Evolutionary conservation across 2,888 invertebrate genomes (phyloP).

Genomic region (Eustalomyia histrio): DNA sequence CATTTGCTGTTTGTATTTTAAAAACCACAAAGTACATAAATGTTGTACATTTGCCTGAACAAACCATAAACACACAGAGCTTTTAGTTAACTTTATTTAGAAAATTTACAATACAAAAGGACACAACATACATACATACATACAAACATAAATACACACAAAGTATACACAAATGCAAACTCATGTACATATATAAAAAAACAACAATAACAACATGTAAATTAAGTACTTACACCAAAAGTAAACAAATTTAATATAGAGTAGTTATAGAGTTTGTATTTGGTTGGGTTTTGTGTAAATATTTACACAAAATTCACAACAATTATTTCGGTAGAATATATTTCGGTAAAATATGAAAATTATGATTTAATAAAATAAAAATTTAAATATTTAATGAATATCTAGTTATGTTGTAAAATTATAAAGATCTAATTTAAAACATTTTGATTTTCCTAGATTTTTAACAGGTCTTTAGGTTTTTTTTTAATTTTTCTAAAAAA

Average conservation of each 20-base stretch:
- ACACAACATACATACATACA: not conserved
- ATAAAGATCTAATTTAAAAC: too few relatives aligned
- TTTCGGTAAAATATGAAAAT: not conserved
- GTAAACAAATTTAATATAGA: conserved; percentile 1
- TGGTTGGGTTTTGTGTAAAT: not conserved
- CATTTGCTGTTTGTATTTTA: conserved; percentile 18
- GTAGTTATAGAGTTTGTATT: conserved; percentile 9
- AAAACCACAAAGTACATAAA: conserved; percentile 9
- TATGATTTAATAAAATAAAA: too few relatives aligned
- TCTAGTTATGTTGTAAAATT: too few relatives aligned
- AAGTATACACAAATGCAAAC: too few relatives aligned
- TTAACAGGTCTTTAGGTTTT: too few relatives aligned
- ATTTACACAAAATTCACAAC: conserved; percentile 1
- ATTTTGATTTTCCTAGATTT: too few relatives aligned
- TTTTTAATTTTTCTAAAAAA: too few relatives aligned
- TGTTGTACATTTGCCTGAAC: conserved; percentile 23
- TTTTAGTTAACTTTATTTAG: conserved; percentile 8
- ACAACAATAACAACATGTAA: not conserved
- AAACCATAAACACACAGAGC: conserved; percentile 14
- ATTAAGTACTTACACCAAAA: conserved; percentile 30
- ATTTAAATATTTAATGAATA: not conserved
- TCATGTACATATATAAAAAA: too few relatives aligned
- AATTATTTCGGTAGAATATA: not conserved
- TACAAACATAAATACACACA: too few relatives aligned
- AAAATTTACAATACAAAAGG: not conserved